These are phyloP conservation scores for Lemur catta DNA, from an alignment of 2,797 vertebrate species.

Conservation along the genomic window DNA sequence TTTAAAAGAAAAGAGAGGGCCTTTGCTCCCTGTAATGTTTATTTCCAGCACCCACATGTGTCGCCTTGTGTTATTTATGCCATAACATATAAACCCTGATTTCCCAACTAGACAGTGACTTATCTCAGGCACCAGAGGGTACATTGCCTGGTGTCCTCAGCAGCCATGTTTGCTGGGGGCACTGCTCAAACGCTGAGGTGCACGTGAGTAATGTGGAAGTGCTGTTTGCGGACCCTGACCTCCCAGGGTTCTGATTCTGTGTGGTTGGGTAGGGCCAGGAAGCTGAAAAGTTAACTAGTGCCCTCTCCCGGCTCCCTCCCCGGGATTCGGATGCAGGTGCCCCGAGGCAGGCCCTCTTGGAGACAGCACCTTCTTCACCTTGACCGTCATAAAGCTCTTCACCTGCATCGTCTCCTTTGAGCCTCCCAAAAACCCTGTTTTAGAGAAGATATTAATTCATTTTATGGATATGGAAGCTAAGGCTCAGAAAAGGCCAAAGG, in stretches of 20 bases:
- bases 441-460: not conserved
- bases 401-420: not conserved
- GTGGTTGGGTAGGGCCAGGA: not conserved
- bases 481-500: not conserved
- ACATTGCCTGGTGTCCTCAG: not conserved
- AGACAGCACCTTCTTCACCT: not conserved
- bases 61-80: not conserved
- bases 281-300: not conserved
- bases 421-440: not conserved
- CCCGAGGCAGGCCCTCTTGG: not conserved
- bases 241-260: not conserved
- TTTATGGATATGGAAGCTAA: not conserved
- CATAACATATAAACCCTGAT: not conserved
- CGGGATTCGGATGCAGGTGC: not conserved
- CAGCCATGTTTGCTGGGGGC: too few relatives aligned
- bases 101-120: not conserved
- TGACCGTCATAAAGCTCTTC: not conserved
- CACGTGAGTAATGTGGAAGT: not conserved
- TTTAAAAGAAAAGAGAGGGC: not conserved
- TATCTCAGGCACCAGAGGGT: not conserved
- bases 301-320: accelerated
- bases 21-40: not conserved
- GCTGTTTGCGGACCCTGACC: not conserved
- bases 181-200: not conserved
- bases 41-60: accelerated